Evolutionary conservation across 2,113 vertebrate species (phyloP).

Genomic region (Epinephelus moara): DNA sequence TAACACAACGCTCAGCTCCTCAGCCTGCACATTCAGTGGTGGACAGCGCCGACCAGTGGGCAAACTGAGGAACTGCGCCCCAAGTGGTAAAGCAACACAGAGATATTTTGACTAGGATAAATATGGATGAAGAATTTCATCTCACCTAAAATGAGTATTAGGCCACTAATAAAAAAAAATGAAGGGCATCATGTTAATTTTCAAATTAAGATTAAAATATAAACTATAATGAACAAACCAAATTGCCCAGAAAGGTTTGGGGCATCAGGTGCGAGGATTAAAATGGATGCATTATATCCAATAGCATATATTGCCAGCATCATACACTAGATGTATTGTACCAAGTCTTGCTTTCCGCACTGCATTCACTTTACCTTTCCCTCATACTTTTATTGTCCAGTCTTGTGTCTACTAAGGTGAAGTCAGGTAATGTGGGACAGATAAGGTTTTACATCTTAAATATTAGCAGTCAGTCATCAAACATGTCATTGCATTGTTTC

Average conservation of each 20-base stretch:
- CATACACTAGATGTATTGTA: background rate
- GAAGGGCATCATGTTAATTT: background rate
- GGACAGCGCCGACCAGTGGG: conserved; percentile 80
- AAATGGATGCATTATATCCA: background rate
- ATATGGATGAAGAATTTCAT: background rate
- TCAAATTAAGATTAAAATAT: background rate
- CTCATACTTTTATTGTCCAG: background rate
- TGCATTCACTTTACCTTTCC: background rate
- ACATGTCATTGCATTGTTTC: too few relatives aligned
- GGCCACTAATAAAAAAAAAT: background rate
- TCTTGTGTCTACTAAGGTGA: too few relatives aligned
- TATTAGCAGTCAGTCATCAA: too few relatives aligned
- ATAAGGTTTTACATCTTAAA: too few relatives aligned
- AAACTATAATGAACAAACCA: background rate
- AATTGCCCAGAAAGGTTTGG: background rate
- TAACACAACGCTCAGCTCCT: background rate
- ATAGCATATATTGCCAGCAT: background rate
- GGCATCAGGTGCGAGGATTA: background rate
- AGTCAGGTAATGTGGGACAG: too few relatives aligned
- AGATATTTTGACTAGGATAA: background rate
- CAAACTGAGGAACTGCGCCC: background rate
- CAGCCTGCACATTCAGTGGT: conserved; percentile 63
- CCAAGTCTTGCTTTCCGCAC: background rate
- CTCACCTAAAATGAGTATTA: background rate
- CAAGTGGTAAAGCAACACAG: background rate